Evolutionary conservation across 2,888 invertebrate genomes (phyloP).

Genomic region (Trachelus tabidus): DNA sequence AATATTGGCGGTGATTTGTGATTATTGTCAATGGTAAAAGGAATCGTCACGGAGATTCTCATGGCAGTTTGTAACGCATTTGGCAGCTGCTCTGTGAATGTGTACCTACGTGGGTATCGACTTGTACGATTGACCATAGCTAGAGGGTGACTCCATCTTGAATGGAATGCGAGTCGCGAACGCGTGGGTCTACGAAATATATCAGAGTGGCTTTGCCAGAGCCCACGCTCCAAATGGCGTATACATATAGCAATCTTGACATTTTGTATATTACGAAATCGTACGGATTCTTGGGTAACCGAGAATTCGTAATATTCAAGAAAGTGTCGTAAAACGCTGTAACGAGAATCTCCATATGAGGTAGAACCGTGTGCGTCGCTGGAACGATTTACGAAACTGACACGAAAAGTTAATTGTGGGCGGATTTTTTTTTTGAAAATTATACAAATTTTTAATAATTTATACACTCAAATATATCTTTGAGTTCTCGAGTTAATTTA

Average conservation of each 20-base stretch:
- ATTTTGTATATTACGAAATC: slow-evolving; percentile 7
- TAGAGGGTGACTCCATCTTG: slow-evolving; percentile 35
- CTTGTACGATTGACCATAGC: slow-evolving; percentile 39
- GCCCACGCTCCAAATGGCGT: slow-evolving; percentile 32
- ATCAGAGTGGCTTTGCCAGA: slow-evolving; percentile 32
- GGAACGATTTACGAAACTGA: neutral
- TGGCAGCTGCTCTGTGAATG: slow-evolving; percentile 37
- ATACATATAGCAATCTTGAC: neutral
- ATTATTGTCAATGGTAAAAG: neutral
- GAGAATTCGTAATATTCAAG: neutral
- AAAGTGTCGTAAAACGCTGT: neutral
- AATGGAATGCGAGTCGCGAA: slow-evolving; percentile 46
- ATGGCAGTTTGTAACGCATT: slow-evolving; percentile 25
- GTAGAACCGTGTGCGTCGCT: neutral
- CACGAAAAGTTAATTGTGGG: neutral
- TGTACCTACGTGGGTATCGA: slow-evolving; percentile 43
- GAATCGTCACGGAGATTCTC: neutral
- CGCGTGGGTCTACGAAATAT: slow-evolving; percentile 43
- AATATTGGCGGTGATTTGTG: neutral
- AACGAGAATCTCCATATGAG: neutral
- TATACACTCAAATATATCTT: neutral
- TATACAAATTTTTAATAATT: neutral
- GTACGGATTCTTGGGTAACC: neutral
- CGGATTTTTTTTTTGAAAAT: neutral
- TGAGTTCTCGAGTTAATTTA: neutral